Evolutionary conservation across 2,888 invertebrate species (phyloP).

Genomic region (Julus scandinavius): DNA sequence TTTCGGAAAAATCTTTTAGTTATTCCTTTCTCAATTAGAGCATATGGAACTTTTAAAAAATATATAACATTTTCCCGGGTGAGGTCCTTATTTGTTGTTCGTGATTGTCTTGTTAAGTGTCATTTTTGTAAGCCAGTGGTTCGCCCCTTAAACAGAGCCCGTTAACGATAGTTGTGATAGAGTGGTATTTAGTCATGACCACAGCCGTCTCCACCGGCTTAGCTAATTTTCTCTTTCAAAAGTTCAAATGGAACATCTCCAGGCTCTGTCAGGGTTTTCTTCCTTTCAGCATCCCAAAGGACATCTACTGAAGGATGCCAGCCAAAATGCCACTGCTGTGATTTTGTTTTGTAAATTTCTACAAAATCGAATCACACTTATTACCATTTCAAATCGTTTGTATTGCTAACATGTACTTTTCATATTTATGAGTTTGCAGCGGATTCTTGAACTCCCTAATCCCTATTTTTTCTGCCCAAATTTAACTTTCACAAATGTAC

Average conservation of each 20-base stretch:
- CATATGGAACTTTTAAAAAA: not conserved
- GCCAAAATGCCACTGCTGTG: no score
- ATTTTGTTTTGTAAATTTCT: not conserved
- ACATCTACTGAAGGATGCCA: no score
- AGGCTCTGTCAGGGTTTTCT: not conserved
- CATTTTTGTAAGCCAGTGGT: not conserved
- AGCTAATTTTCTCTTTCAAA: not conserved
- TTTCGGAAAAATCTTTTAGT: no score
- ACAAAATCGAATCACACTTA: no score
- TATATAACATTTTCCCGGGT: not conserved
- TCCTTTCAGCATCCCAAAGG: not conserved
- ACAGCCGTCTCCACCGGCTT: conserved; percentile 44
- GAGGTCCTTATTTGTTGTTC: not conserved
- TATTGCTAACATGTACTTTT: not conserved
- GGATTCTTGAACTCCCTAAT: not conserved
- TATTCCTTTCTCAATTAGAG: not conserved
- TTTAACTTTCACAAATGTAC: not conserved
- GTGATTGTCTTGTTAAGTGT: not conserved
- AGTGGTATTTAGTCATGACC: not conserved
- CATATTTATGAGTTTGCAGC: not conserved
- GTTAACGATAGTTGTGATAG: not conserved
- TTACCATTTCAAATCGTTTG: not conserved
- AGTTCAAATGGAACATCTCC: not conserved
- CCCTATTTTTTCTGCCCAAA: not conserved
- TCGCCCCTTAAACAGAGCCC: not conserved